Evolutionary conservation across 2,888 invertebrate species (phyloP), one percentile per base, ranked within the genome.

Genomic region (Camponotus fellah): DNA sequence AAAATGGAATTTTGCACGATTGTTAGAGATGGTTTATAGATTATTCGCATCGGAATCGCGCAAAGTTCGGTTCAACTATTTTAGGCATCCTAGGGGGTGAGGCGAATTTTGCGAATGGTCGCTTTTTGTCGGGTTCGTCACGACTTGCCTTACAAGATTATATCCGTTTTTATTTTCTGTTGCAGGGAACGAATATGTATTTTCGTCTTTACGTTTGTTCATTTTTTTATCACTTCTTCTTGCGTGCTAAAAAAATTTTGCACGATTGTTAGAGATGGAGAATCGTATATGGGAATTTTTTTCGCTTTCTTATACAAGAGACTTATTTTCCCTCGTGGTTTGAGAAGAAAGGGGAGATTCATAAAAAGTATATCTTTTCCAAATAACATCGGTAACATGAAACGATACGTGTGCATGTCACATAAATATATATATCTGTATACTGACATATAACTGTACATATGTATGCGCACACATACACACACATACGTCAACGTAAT

Each of bases 381-480:
- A 75, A 46, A 62, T 43, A 75, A 72, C 9, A 62, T 62, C 3
- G 34, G 62, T 75, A 75, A 62, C 4, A 8, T 14, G n/a, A 46
- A 75, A 72, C 40, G 37, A 6, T 26, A 26, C 26, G 26, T 34
- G 34, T 34, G 60, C 56, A 32, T 43, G 60, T 74, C 58, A 37
- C 17, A 0, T n/a, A 43, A 40, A 37, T 60, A 60, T 37, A 37
- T 37, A n/a, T n/a, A 37, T 37, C 26, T 26, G 2, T 26, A 2
- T 26, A 26, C 26, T n/a, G n/a, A 26, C 2, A 26, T 26, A 26
- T 26, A 26, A 26, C 26, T 26, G 6, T 60, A 32, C 0, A 60
- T 0, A 60, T 3, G 40, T n/a, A 40, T n/a, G 17, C 3, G 37
- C 34, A 9, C 37, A 37, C 34, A 21, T 5, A 37, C n/a, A n/a